Conservation (phyloP, 2,888 invertebrate genomes). For the Drosophila parthenogenetica region DNA sequence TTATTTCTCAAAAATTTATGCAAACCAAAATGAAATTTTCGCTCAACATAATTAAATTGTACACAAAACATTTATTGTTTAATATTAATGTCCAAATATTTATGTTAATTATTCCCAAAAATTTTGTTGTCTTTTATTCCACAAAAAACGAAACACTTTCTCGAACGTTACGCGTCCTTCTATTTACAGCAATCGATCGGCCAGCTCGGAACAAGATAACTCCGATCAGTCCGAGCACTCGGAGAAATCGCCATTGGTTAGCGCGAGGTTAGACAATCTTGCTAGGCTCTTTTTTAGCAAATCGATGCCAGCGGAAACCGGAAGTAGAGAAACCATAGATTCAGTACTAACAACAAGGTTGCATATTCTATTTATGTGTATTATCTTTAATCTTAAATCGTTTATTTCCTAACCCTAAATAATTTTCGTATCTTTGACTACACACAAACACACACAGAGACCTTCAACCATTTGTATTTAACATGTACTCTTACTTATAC, state of each 20-base stretch:
- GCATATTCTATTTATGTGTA: constrained; percentile 71
- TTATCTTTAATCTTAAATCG: constrained; percentile 27
- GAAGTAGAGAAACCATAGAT: constrained; percentile 85
- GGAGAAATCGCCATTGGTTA: constrained; percentile 89
- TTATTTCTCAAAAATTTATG: constrained; percentile 38
- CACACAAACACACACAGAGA: constrained; percentile 8
- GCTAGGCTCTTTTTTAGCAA: constrained; percentile 91
- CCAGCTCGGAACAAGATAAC: constrained; percentile 87
- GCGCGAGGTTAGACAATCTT: constrained; percentile 90
- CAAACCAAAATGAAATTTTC: constrained; percentile 11
- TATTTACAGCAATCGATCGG: constrained; percentile 86
- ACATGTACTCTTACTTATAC: constrained; percentile 21
- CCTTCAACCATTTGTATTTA: constrained; percentile 41
- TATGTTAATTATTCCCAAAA: constrained; percentile 21
- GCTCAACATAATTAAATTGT: neutral
- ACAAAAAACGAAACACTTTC: constrained; percentile 25
- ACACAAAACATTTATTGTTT: constrained; percentile 4
- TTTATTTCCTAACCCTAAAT: constrained; percentile 40
- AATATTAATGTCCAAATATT: constrained; percentile 8
- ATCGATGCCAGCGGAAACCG: constrained; percentile 85
- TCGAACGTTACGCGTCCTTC: constrained; percentile 58
- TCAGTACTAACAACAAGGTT: constrained; percentile 85
- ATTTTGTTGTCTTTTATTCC: constrained; percentile 26
- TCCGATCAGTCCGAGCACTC: constrained; percentile 85
- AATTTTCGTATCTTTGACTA: constrained; percentile 35